Evolutionary conservation across 2,113 vertebrate species (phyloP), one percentile per base, ranked within the genome.

Genomic region (Prochilodus magdalenae): DNA sequence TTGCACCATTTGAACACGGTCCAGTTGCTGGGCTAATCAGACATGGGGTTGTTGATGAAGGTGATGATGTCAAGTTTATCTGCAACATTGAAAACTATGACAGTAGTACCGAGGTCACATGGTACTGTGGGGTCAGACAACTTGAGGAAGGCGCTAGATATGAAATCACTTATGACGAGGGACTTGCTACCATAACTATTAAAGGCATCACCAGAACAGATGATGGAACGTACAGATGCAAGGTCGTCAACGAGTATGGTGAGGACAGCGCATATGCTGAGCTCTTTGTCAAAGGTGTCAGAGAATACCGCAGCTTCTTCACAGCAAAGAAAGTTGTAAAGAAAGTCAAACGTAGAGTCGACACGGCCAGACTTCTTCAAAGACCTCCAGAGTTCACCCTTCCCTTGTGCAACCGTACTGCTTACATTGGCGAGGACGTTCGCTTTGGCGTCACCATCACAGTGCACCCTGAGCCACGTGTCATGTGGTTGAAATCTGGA

Each of bases 51-150:
- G 91, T 88, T 26, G 95, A 96, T 86, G 97, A 97, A 92, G 96
- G 96, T 60, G 95, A 95, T 4, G 91, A 90, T 63, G 94, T 93
- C 81, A 99, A 96, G 89, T 98, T 98, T 0, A 86, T 94, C 26
- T 99, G 98, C 89, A 95, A 86, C 40, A 97, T 99, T 89, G 98
- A 99, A 85, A 99, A 99, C 88, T 99, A 98, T 29, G 98, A 99
- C 85, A 95, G 96, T 81, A 93, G 93, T 66, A 99, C 97, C 67
- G 95, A 99, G 89, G 97, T 98, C 40, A 98, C 95, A 12, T 99
- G 98, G 98, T 99, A 99, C 88, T 98, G 95, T 71, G 98, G 98
- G n/a, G 96, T 98, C 81, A 94, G 96, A 82, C 98, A 99, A 77
- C 90, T 99, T 55, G 98, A 99, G 87, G 95, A 89, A 84, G 93